Evolutionary conservation across 2,888 invertebrate species (phyloP), one percentile per base, ranked within the genome.

Genomic region (Tachina fera): DNA sequence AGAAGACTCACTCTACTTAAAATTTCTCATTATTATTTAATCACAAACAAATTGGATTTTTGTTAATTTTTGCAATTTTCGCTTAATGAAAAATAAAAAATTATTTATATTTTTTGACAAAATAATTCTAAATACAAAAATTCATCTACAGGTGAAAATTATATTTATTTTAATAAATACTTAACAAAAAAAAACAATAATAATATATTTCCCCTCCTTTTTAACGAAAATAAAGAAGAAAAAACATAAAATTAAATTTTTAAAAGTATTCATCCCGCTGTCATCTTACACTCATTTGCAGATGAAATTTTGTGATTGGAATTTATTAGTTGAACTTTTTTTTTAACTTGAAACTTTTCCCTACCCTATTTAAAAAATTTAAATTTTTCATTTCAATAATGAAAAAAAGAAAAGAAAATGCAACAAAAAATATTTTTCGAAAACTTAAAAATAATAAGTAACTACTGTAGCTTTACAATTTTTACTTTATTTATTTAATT

Each of bases 391-490:
- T 63, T 14, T 9, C 65, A 76, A 71, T 53, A 47, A 31, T 31
- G 31, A 71, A 67, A 51, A 65, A 22, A 22, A n/a, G n/a, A 22
- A 22, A 74, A 65, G 67, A 85, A 78, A 71, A 84, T 83, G 77
- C 71, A 85, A 82, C 77, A 83, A 79, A 63, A n/a, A 87, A 87
- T 70, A 9, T 5, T 79, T 79, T 72, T 49, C 53, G 13, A 71
- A 71, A 84, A 80, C 83, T 83, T 41, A 45, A 80, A 67, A 65
- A 19, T 61, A 85, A 70, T 56, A 78, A 56, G 60, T 22, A 63
- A 83, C 88, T 90, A 92, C 92, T 92, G 92, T 93, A 93, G 93
- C 93, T 92, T 90, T 91, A 92, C 92, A 93, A 93, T 92, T 92
- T 90, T 65, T 58, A 22, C 47, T 72, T 80, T 63, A 49, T 67